phyloP scores from a whole-genome alignment of 2,113 vertebrate species.

The Limnothrissa miodon region DNA sequence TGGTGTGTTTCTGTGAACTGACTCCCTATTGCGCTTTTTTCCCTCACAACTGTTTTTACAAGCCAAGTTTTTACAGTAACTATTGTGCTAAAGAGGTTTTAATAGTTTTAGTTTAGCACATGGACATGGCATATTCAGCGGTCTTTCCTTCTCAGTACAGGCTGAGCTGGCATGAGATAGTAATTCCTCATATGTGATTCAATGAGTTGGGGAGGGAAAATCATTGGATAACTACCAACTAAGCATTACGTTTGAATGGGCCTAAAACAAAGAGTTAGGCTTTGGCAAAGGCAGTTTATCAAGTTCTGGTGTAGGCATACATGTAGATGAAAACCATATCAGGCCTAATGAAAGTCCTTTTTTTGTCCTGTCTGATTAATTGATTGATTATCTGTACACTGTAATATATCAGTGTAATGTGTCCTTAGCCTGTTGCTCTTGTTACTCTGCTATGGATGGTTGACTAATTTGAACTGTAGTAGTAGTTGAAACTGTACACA shows the following conservation, averaged over 20 bases:
- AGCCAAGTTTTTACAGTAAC: background rate
- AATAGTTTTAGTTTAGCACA: background rate
- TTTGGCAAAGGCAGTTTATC: background rate
- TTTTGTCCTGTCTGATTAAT: background rate
- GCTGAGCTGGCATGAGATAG: background rate
- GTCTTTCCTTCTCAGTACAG: background rate
- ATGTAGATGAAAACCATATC: background rate
- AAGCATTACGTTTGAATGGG: background rate
- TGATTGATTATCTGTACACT: background rate
- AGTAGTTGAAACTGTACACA: background rate
- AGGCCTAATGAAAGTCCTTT: background rate
- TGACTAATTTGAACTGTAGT: background rate
- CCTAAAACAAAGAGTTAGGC: background rate
- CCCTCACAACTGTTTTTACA: background rate
- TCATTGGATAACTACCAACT: background rate
- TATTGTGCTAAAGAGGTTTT: background rate
- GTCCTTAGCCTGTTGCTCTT: background rate
- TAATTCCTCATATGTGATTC: background rate
- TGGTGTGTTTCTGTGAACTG: constrained; percentile 17
- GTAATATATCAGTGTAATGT: background rate
- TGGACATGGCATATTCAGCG: no score
- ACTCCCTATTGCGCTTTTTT: background rate
- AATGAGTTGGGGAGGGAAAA: background rate
- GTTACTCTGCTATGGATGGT: background rate
- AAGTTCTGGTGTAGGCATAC: background rate